Percentiles rank a stretch among this genome's conserved stretches.
Evolutionary conservation across 2,888 invertebrate species (phyloP).

Genomic region (Hanleya hanleyi): DNA sequence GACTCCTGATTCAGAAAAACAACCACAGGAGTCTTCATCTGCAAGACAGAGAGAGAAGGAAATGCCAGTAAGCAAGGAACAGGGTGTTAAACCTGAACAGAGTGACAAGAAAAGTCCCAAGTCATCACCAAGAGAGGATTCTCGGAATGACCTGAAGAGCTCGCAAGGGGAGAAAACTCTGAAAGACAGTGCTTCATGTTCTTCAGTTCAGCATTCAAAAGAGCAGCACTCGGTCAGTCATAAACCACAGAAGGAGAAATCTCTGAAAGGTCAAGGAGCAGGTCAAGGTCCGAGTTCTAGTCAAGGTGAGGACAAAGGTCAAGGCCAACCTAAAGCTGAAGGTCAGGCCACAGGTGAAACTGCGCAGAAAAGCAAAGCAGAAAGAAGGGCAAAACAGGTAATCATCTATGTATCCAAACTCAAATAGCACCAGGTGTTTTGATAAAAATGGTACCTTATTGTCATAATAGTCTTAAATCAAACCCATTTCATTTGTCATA

Average conservation of each 20-base stretch:
- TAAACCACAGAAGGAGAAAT: neutral
- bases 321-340: neutral
- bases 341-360: neutral
- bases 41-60: too few species aligned
- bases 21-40: too few species aligned
- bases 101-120: too few species aligned
- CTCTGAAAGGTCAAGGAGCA: neutral
- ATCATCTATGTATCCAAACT: neutral
- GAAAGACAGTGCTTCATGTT: too few species aligned
- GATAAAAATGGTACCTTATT: too few species aligned
- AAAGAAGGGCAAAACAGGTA: conserved; percentile 80
- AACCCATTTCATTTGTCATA: too few species aligned
- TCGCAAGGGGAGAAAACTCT: too few species aligned
- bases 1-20: neutral
- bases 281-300: neutral
- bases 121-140: too few species aligned
- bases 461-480: too few species aligned
- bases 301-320: conserved; percentile 9
- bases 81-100: too few species aligned
- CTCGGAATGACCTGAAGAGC: too few species aligned
- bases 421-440: neutral
- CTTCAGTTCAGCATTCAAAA: neutral
- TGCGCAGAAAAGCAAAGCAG: conserved; percentile 67
- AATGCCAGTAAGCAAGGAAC: too few species aligned
- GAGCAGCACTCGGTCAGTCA: neutral